A percentile compares a stretch with the other conserved stretches of the same genome.
Conservation (phyloP, 2,113 vertebrate genomes). For the Edolisoma coerulescens region DNA sequence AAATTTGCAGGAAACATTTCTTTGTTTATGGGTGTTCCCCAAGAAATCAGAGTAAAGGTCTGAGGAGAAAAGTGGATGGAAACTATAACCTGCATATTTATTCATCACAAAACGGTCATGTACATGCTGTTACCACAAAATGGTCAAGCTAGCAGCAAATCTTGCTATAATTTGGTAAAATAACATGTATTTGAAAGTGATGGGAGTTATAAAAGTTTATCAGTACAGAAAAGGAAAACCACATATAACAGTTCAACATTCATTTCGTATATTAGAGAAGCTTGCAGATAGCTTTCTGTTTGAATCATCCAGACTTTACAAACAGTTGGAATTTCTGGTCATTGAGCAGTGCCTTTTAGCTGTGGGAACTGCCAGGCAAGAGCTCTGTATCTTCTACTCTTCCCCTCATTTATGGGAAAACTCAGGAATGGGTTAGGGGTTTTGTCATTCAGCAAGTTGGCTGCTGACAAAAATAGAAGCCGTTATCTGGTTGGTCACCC, state of each 20-base stretch:
- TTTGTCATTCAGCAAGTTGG: background rate
- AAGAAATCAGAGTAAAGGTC: background rate
- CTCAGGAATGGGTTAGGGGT: background rate
- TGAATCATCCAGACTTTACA: background rate
- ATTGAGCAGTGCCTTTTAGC: background rate
- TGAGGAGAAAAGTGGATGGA: background rate
- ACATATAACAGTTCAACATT: background rate
- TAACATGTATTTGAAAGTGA: background rate
- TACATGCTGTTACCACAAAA: background rate
- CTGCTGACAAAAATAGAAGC: background rate
- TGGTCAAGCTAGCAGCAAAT: background rate
- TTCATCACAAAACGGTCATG: background rate
- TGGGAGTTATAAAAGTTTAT: background rate
- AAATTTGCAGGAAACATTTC: background rate
- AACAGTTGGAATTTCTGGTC: background rate
- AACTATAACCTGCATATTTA: background rate
- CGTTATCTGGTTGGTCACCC: background rate
- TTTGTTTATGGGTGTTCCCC: background rate
- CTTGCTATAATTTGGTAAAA: background rate
- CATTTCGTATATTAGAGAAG: background rate
- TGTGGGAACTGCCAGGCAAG: background rate
- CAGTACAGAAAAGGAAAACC: background rate
- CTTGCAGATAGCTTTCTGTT: background rate
- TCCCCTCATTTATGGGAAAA: background rate
- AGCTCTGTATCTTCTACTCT: background rate